A percentile compares a stretch with the other conserved stretches of the same genome.
Evolutionary conservation across 2,888 invertebrate genomes (phyloP).

Genomic region (Pegoplata infirma): DNA sequence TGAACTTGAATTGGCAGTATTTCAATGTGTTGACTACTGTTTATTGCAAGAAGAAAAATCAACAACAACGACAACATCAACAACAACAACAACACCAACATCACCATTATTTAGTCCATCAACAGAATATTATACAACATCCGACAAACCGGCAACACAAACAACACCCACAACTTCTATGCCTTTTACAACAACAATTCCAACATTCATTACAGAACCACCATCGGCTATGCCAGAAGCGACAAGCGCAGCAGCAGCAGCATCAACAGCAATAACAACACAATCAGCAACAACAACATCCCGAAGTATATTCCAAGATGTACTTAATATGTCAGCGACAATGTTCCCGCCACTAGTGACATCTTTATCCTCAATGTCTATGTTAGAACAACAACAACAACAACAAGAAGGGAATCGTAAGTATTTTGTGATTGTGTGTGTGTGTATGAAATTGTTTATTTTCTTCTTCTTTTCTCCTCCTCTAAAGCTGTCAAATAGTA

Average conservation of each 20-base stretch:
- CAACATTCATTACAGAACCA: constrained; percentile 48
- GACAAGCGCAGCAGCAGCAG: too few relatives aligned
- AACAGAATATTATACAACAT: constrained; percentile 65
- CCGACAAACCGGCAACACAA: constrained; percentile 53
- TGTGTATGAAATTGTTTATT: neutral
- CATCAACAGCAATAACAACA: constrained; percentile 55
- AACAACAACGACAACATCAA: too few relatives aligned
- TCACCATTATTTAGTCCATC: constrained; percentile 69
- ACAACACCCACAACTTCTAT: constrained; percentile 22
- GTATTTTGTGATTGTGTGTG: constrained; percentile 63
- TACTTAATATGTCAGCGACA: constrained; percentile 77
- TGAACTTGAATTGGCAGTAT: constrained; percentile 85
- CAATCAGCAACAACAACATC: constrained; percentile 58
- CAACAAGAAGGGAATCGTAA: constrained; percentile 75
- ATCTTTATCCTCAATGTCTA: constrained; percentile 71
- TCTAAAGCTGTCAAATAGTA: constrained; percentile 29
- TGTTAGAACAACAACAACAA: constrained; percentile 68
- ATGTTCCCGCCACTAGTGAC: constrained; percentile 74
- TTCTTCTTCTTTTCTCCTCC: neutral
- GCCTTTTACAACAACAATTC: constrained; percentile 66
- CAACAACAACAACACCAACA: too few relatives aligned
- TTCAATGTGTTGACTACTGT: constrained; percentile 87
- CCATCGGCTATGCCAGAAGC: constrained; percentile 44
- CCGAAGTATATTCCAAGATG: constrained; percentile 74
- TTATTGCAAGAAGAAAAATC: constrained; percentile 79